These are phyloP conservation scores for Melanaphis sacchari DNA, from an alignment of 1,140 invertebrate genomes.

Conservation along the genomic window DNA sequence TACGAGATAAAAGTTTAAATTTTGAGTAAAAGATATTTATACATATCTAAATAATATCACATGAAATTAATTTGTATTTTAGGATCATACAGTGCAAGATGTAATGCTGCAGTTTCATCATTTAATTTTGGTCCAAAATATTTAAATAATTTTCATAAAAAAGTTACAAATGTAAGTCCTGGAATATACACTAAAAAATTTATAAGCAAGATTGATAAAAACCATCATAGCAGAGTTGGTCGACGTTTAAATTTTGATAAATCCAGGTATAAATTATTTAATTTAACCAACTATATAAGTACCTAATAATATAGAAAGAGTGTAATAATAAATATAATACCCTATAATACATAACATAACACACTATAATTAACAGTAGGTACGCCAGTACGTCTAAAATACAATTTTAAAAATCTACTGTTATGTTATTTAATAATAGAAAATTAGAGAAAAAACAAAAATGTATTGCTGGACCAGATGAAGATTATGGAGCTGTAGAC, in stretches of 20 bases:
- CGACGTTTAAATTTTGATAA: neutral
- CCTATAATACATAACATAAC: too few species aligned
- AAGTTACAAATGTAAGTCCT: neutral
- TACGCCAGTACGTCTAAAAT: too few species aligned
- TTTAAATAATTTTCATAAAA: neutral
- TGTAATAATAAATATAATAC: too few species aligned
- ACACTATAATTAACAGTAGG: too few species aligned
- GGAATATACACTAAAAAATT: neutral
- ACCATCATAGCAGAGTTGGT: neutral
- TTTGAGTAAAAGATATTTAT: neutral
- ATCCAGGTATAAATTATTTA: neutral
- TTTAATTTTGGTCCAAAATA: neutral
- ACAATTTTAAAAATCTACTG: too few species aligned
- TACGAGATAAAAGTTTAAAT: neutral
- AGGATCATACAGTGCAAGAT: neutral
- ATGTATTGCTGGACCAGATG: too few species aligned
- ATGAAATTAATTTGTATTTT: neutral
- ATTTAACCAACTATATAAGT: too few species aligned
- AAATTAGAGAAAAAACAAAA: too few species aligned
- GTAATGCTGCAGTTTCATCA: neutral
- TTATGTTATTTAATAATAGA: too few species aligned
- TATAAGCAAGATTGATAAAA: neutral
- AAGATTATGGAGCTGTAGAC: too few species aligned
- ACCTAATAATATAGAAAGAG: too few species aligned
- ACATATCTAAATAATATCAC: neutral